Base-by-base conservation (phyloP, 2,888 invertebrate species). In the Neoascia interrupta region DNA sequence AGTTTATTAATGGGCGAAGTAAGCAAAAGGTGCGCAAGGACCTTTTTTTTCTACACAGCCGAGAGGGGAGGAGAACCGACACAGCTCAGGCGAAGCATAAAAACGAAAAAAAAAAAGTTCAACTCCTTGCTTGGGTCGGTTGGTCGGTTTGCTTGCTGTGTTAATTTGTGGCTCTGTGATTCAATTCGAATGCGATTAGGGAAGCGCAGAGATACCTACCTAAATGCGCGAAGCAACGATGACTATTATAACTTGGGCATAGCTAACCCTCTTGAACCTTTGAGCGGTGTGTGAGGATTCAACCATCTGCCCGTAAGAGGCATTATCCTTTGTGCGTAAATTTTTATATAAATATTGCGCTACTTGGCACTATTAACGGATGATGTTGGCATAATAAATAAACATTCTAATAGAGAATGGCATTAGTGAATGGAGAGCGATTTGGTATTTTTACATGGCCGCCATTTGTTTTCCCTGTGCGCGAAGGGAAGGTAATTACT, bases 121-220 rank as follows among this genome's bases (percentile, higher is more conserved):
- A 61, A 56, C 58, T 72, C 34, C 53, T 76, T 73, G 31, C n/a
- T 31, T 31, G n/a, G 31, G 31, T 31, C 10, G n/a, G n/a, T 8
- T 31, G 8, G 4, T 31, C 31, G 43, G 72, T n/a, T n/a, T n/a
- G 54, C 68, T 54, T 66, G 16, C 28, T 61, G 43, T 68, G 79
- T 79, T 79, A 79, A 79, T 79, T 79, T 73, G 79, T 79, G 79
- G 79, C 72, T 79, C 79, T 68, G 73, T 68, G 73, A 79, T 79
- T 79, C 66, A 79, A 79, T 79, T 61, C 61, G 51, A 79, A 79
- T 79, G 54, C 76, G 72, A 79, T 79, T 79, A 79, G 79, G 66
- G 79, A 79, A 73, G 68, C 73, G 73, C 73, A 43, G 54, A 58
- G 51, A 76, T 61, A 68, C 21, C 6, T n/a, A 39, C 13, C 47